Percentiles rank a stretch among this genome's conserved stretches.
Evolutionary conservation across 2,113 vertebrate species (phyloP).

Genomic region (Steatornis caripensis): DNA sequence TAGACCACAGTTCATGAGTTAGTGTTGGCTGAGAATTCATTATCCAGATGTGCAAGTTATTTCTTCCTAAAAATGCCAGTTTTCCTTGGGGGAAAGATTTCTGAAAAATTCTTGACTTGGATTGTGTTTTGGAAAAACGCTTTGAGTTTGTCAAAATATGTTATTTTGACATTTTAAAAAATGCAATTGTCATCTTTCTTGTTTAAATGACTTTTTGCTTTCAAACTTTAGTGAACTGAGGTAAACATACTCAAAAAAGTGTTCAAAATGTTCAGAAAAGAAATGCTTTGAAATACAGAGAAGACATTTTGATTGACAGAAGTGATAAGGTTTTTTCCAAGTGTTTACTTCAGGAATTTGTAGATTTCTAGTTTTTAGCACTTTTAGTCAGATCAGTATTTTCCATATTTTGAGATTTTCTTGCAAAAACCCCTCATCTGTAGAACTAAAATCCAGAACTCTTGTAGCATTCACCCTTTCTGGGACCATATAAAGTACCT

Average conservation of each 20-base stretch:
- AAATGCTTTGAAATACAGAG: not conserved
- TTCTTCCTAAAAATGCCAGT: not conserved
- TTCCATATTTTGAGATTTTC: not conserved
- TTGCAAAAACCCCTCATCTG: not conserved
- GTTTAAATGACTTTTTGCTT: not conserved
- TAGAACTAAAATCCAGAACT: not conserved
- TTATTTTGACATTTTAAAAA: not conserved
- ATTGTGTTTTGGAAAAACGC: not conserved
- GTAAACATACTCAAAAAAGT: not conserved
- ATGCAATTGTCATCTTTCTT: not conserved
- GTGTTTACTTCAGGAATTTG: not conserved
- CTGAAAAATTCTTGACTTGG: not conserved
- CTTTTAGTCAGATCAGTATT: not conserved
- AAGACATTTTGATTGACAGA: not conserved
- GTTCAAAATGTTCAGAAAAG: not conserved
- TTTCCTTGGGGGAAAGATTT: not conserved
- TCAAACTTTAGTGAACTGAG: not conserved
- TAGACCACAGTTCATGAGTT: not conserved
- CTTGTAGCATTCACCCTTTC: not conserved
- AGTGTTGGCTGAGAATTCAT: not conserved
- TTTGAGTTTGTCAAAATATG: not conserved
- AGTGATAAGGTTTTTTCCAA: not conserved
- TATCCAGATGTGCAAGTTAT: not conserved
- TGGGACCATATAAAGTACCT: not conserved
- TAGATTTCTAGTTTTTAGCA: not conserved